Conservation (phyloP, 2,113 vertebrate species). For the Tychaedon coryphoeus region DNA sequence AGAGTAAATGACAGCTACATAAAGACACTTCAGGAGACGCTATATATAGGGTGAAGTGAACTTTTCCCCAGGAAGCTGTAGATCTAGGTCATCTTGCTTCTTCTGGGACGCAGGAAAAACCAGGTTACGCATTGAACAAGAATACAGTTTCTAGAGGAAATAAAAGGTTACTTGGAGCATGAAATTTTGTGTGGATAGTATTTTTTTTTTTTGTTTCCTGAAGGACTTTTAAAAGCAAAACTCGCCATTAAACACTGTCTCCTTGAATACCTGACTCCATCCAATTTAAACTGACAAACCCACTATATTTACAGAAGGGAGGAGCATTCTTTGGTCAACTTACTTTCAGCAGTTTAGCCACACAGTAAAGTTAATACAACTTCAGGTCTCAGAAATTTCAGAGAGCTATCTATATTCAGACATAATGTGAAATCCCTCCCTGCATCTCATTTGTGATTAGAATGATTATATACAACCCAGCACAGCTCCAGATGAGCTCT, state of each 20-base stretch:
- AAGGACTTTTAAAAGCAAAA: not conserved
- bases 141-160: not conserved
- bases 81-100: conserved; percentile 15
- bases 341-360: not conserved
- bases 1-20: not conserved
- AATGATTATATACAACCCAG: not conserved
- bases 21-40: not conserved
- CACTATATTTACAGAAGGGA: not conserved
- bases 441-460: not conserved
- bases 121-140: not conserved
- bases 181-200: not conserved
- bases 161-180: not conserved
- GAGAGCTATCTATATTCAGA: not conserved
- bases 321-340: not conserved
- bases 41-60: conserved; percentile 29
- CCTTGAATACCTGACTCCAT: not conserved
- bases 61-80: conserved; percentile 8
- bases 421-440: not conserved
- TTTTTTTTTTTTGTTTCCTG: not conserved
- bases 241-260: not conserved
- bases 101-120: not conserved
- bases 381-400: not conserved
- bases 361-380: not conserved
- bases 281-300: not conserved
- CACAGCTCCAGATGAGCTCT: not conserved